These are phyloP conservation scores for Nephrotoma guestfalica DNA, from an alignment of 2,888 invertebrate genomes.

Conservation along the genomic window DNA sequence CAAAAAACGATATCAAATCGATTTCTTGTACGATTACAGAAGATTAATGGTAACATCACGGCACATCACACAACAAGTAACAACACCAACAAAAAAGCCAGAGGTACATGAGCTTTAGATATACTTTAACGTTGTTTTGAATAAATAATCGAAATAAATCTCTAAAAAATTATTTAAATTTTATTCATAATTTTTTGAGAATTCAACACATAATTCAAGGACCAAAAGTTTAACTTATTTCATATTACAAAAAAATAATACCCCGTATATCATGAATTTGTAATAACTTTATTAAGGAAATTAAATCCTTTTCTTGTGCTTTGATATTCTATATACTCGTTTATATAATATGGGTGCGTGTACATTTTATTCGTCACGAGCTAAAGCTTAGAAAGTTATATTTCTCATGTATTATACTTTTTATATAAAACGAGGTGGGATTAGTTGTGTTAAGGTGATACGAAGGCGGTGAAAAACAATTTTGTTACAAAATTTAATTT, in stretches of 20 bases:
- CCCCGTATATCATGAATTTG: background rate
- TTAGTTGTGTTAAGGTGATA: background rate
- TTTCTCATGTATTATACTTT: background rate
- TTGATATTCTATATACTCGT: too few relatives aligned
- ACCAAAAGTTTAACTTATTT: background rate
- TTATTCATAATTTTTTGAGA: background rate
- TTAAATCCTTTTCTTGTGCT: background rate
- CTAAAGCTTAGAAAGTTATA: background rate
- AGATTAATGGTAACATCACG: background rate
- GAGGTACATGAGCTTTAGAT: background rate
- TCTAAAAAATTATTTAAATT: background rate
- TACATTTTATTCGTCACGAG: background rate
- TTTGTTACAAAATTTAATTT: background rate
- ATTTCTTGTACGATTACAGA: background rate
- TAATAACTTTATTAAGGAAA: background rate
- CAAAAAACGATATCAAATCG: background rate
- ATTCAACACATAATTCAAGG: background rate
- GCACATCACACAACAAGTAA: background rate
- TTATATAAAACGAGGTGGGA: background rate
- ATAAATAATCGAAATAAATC: background rate
- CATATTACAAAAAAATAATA: background rate
- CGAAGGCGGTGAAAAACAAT: background rate
- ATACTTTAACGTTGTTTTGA: background rate
- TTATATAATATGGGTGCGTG: background rate
- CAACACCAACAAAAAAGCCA: background rate